phyloP scores from a whole-genome alignment of 2,113 vertebrate species.

The Rhombomys opimus region DNA sequence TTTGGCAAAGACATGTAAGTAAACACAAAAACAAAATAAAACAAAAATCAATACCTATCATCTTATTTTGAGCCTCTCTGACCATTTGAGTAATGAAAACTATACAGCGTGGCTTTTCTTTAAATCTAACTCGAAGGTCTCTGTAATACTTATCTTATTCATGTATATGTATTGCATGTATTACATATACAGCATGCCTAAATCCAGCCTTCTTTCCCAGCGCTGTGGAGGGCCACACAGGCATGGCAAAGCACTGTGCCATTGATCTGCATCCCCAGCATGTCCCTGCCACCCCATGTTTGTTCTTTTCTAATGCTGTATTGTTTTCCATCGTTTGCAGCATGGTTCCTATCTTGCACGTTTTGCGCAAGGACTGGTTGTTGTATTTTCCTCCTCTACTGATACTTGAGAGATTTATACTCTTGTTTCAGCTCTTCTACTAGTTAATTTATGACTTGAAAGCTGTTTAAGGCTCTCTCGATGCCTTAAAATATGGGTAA shows the following conservation, averaged over 20 bases:
- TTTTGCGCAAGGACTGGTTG: no score
- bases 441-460: not conserved
- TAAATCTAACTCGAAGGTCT: not conserved
- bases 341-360: not conserved
- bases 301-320: not conserved
- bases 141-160: not conserved
- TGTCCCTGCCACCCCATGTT: no score
- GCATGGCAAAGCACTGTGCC: not conserved
- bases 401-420: not conserved
- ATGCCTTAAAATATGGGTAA: not conserved
- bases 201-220: not conserved
- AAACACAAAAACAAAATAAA: not conserved
- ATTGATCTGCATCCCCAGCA: not conserved
- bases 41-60: not conserved
- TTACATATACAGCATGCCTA: not conserved
- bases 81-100: not conserved
- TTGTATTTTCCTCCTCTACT: not conserved
- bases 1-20: slow-evolving; percentile 18
- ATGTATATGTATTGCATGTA: not conserved
- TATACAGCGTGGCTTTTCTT: not conserved
- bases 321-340: not conserved
- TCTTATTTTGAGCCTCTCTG: not conserved
- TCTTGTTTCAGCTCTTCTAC: not conserved
- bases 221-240: not conserved
- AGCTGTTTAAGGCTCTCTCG: not conserved